These are phyloP conservation scores for Collichthys lucidus DNA, from an alignment of 2,113 vertebrate species.

Conservation along the genomic window DNA sequence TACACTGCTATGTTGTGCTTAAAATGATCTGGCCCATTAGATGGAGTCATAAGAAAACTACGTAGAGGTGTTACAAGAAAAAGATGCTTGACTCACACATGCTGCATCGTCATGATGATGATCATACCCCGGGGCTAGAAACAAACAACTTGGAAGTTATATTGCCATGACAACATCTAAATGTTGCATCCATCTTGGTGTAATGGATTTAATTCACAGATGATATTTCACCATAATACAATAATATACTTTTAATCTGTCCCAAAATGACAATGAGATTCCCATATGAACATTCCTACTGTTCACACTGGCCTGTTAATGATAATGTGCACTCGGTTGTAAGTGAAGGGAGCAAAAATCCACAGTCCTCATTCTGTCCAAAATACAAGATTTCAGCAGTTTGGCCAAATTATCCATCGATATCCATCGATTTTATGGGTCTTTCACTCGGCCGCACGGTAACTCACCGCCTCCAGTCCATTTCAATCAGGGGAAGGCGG, in stretches of 20 bases:
- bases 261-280: no score
- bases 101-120: not conserved
- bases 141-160: conserved; percentile 3
- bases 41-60: not conserved
- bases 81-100: conserved; percentile 2
- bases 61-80: not conserved
- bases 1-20: not conserved
- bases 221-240: not conserved
- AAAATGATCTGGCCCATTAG: not conserved
- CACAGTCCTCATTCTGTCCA: no score
- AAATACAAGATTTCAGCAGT: no score
- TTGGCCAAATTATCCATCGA: no score
- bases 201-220: not conserved
- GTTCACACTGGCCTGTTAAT: no score
- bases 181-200: not conserved
- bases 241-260: not conserved
- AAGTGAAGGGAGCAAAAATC: no score
- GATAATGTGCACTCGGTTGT: no score
- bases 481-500: no score
- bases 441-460: no score
- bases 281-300: not conserved
- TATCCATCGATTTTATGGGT: no score
- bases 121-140: not conserved
- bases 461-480: no score
- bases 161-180: conserved; percentile 22